Percentiles rank a stretch among this genome's conserved stretches.
Conservation (phyloP, 2,888 invertebrate genomes). For the Bembecia ichneumoniformis region DNA sequence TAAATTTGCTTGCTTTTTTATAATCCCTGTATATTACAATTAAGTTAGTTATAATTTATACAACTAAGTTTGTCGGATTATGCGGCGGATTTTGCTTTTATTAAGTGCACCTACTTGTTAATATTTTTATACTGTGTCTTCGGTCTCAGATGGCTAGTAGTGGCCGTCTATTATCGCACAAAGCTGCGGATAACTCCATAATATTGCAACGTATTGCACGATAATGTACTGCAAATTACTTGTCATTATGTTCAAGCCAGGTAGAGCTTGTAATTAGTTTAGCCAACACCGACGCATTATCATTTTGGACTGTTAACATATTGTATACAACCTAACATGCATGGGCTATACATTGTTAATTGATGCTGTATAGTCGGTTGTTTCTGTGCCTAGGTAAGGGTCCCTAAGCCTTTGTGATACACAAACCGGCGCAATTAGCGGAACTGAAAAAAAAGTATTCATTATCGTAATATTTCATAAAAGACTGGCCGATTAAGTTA, state of each 20-base stretch:
- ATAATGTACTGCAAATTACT: slow-evolving; percentile 63
- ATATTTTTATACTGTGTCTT: slow-evolving; percentile 5
- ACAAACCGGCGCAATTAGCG: too few species aligned
- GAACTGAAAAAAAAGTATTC: too few species aligned
- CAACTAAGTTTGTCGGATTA: too few species aligned
- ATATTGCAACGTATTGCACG: slow-evolving; percentile 44
- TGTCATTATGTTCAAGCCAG: slow-evolving; percentile 45
- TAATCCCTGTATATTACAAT: too few species aligned
- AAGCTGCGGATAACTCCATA: slow-evolving; percentile 60
- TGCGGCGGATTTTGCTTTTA: neutral
- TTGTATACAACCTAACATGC: neutral
- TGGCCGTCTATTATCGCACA: slow-evolving; percentile 52
- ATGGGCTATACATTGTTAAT: neutral
- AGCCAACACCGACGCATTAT: neutral
- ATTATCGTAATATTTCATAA: too few species aligned
- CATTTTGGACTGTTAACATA: neutral
- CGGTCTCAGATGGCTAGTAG: slow-evolving; percentile 57
- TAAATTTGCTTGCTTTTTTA: too few species aligned
- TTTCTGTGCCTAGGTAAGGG: too few species aligned
- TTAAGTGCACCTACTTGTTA: neutral
- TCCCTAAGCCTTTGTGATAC: too few species aligned
- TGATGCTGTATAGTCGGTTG: too few species aligned
- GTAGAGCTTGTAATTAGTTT: slow-evolving; percentile 40
- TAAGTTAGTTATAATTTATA: too few species aligned
- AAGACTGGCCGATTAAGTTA: too few species aligned